These are phyloP conservation scores for Anthopleura sola DNA, from an alignment of 64 coral and sea anemone genomes.

Conservation along the genomic window DNA sequence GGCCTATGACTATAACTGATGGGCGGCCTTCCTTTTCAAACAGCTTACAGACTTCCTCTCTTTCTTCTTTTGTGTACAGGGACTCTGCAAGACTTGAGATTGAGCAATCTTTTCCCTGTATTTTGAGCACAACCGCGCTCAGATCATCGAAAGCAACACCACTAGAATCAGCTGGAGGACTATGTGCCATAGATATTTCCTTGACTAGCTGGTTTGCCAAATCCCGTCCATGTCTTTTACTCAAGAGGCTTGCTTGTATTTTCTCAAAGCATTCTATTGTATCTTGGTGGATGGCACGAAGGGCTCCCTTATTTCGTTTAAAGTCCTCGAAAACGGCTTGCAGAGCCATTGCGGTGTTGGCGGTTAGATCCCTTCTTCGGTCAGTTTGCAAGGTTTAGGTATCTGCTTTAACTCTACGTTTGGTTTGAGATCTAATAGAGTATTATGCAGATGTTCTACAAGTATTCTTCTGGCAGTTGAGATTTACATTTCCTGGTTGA, in stretches of 20 bases:
- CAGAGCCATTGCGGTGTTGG: neutral
- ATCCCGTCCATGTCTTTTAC: neutral
- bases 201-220: neutral
- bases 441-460: neutral
- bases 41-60: constrained; percentile 26
- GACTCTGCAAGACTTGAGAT: neutral
- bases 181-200: neutral
- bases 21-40: constrained; percentile 23
- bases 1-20: constrained; percentile 50
- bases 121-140: neutral
- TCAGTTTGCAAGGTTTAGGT: neutral
- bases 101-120: neutral
- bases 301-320: constrained; percentile 18
- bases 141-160: neutral
- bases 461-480: neutral
- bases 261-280: constrained; percentile 45
- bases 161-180: neutral
- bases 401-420: neutral
- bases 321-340: constrained; percentile 54
- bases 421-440: neutral
- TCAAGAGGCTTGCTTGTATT: neutral
- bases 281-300: constrained; percentile 35
- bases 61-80: constrained; percentile 40
- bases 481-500: neutral
- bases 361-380: neutral